These are phyloP conservation scores for Callyntrura sp. DNA, from an alignment of 2,888 invertebrate genomes.

Conservation along the genomic window DNA sequence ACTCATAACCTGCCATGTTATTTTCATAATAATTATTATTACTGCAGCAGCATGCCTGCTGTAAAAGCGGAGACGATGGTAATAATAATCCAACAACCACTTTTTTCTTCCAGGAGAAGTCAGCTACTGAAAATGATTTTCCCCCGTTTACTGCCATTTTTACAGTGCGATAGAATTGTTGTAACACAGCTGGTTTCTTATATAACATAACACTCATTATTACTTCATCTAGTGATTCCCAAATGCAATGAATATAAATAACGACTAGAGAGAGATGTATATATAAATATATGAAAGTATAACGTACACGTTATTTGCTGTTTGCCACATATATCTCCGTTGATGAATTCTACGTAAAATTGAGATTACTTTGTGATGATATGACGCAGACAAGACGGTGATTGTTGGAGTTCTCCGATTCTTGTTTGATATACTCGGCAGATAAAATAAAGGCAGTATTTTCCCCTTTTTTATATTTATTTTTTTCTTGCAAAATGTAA, in stretches of 20 bases:
- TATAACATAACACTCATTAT: conserved; percentile 53
- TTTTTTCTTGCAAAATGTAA: conserved; percentile 65
- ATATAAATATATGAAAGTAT: no score
- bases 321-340: neutral
- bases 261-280: no score
- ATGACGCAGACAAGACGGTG: neutral
- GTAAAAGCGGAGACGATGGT: neutral
- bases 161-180: conserved; percentile 55
- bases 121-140: conserved; percentile 66
- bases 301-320: neutral
- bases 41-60: neutral
- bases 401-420: neutral
- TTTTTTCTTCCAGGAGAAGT: conserved; percentile 40
- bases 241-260: no score
- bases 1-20: no score
- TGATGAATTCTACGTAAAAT: neutral
- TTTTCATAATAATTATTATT: neutral
- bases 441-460: neutral
- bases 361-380: conserved; percentile 13
- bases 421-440: conserved; percentile 20
- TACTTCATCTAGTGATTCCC: conserved; percentile 44
- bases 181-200: conserved; percentile 50
- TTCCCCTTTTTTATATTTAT: neutral
- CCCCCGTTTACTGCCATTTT: conserved; percentile 61
- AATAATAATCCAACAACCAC: conserved; percentile 27